Percentiles rank a stretch among this genome's conserved stretches.
Evolutionary conservation across 2,113 vertebrate species (phyloP).

Genomic region (Sciurus niger): DNA sequence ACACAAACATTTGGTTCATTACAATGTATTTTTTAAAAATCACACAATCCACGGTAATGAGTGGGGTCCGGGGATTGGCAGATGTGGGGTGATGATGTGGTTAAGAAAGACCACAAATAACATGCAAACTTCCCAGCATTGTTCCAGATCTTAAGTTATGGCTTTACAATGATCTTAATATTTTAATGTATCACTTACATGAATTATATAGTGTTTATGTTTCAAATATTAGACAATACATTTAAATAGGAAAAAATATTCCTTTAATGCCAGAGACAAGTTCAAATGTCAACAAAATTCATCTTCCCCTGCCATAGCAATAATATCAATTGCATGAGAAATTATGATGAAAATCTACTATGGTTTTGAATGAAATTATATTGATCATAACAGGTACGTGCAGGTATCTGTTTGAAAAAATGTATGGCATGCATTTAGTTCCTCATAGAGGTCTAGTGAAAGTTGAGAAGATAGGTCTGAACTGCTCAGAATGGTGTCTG

Average conservation of each 20-base stretch:
- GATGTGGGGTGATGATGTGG: neutral
- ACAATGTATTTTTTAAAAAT: neutral
- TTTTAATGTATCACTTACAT: neutral
- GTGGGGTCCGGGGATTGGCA: neutral
- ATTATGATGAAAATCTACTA: neutral
- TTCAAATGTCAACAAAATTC: neutral
- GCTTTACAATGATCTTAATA: neutral
- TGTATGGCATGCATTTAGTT: neutral
- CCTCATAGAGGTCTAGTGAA: neutral
- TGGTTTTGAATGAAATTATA: neutral
- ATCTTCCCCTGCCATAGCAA: neutral
- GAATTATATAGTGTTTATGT: neutral
- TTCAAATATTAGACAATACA: neutral
- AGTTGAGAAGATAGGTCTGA: neutral
- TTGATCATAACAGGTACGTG: neutral
- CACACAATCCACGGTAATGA: neutral
- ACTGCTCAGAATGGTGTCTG: neutral
- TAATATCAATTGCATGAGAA: neutral
- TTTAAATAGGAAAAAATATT: neutral
- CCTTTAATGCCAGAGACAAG: neutral
- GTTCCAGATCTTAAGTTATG: neutral
- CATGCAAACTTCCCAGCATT: neutral
- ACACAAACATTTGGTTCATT: neutral
- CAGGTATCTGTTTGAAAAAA: neutral
- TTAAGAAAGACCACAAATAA: neutral